Percentiles rank a stretch among this genome's conserved stretches.
Evolutionary conservation across 2,888 invertebrate species (phyloP).

Genomic region (Taenaris catops): DNA sequence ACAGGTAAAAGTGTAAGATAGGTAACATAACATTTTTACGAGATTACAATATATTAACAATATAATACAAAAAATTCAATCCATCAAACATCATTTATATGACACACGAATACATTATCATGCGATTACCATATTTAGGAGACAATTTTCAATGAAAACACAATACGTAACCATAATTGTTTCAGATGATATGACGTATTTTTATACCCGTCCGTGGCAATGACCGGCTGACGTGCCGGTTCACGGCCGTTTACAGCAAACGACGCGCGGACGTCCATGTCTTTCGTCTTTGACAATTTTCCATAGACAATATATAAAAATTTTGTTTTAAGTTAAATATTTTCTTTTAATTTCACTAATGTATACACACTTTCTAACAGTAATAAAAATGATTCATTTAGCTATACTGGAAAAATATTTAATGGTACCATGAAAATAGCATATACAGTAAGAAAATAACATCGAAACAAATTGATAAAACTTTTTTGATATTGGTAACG

Average conservation of each 20-base stretch:
- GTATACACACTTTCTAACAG: no score
- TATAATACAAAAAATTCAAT: conserved; percentile 4
- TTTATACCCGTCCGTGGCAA: conserved; percentile 70
- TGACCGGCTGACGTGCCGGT: conserved; percentile 62
- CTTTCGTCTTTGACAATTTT: conserved; percentile 22
- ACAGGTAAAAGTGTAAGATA: no score
- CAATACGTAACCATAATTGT: conserved; percentile 25
- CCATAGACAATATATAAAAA: conserved; percentile 21
- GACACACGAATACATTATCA: conserved; percentile 10
- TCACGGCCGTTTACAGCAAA: conserved; percentile 59
- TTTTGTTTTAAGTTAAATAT: no score
- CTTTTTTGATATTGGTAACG: no score
- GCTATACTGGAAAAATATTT: no score
- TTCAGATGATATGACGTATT: conserved; percentile 56
- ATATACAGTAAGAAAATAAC: no score
- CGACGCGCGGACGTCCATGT: conserved; percentile 35
- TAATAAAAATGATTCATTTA: no score
- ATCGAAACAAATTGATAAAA: no score
- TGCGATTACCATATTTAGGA: conserved; percentile 9
- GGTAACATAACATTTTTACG: no score
- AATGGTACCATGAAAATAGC: no score
- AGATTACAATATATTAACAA: no score
- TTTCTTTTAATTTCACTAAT: no score
- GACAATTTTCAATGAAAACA: conserved; percentile 13
- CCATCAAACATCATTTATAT: conserved; percentile 8